phyloP scores from a whole-genome alignment of 2,888 invertebrate species.

The Campopleginae sp. region DNA sequence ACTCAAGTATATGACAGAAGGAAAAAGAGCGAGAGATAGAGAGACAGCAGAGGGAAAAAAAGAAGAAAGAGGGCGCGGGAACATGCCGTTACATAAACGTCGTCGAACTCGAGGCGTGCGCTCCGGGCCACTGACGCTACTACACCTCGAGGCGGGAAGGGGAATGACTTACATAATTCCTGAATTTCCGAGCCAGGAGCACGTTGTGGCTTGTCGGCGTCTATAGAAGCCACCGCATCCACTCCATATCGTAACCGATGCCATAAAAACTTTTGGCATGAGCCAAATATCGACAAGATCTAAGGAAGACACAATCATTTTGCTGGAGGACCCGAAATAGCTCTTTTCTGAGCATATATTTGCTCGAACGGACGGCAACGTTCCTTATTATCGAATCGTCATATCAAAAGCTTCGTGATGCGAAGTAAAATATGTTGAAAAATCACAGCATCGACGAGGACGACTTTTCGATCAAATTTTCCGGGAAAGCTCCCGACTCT shows the following conservation, averaged over 20 bases:
- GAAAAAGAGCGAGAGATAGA: slow-evolving; percentile 8
- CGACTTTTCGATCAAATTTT: slow-evolving; percentile 6
- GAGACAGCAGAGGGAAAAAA: background rate
- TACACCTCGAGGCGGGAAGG: slow-evolving; percentile 35
- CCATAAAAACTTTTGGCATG: slow-evolving; percentile 71
- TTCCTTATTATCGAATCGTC: background rate
- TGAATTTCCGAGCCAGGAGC: slow-evolving; percentile 53
- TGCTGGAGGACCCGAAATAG: slow-evolving; percentile 74
- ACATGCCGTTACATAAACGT: slow-evolving; percentile 68
- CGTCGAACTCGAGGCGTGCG: slow-evolving; percentile 65
- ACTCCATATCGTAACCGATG: slow-evolving; percentile 62
- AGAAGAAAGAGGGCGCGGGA: slow-evolving; percentile 34
- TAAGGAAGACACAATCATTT: slow-evolving; percentile 77
- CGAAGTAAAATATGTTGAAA: slow-evolving; percentile 70
- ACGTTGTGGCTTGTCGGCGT: slow-evolving; percentile 45
- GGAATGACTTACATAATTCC: slow-evolving; percentile 62
- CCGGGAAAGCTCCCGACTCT: slow-evolving; percentile 36
- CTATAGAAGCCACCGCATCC: slow-evolving; percentile 14
- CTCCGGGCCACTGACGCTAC: slow-evolving; percentile 64
- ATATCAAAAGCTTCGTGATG: slow-evolving; percentile 76
- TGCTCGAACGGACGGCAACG: background rate
- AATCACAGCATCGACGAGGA: slow-evolving; percentile 67
- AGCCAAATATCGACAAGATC: slow-evolving; percentile 81
- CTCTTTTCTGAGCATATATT: slow-evolving; percentile 73
- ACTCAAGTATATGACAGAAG: background rate